These are phyloP conservation scores for Sycophaga agraensis DNA, from an alignment of 1,140 invertebrate species.

Conservation along the genomic window DNA sequence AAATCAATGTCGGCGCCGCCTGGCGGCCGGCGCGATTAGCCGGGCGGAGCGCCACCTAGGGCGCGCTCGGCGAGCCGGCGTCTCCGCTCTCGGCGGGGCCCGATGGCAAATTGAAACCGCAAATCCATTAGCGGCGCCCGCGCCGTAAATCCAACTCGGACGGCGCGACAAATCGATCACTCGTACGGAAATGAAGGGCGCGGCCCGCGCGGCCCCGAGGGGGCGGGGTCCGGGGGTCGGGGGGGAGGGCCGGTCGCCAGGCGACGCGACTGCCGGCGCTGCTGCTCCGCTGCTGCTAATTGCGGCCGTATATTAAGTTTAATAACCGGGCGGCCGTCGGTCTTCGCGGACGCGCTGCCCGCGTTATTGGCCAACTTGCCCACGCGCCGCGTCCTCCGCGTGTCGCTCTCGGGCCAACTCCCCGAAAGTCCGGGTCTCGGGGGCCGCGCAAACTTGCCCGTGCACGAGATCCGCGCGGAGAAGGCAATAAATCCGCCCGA, in stretches of 20 bases:
- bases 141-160: no score
- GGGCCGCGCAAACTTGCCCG: background rate
- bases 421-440: slow-evolving; percentile 26
- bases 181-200: no score
- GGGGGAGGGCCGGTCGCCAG: background rate
- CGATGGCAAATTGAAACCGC: no score
- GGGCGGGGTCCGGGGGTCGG: background rate
- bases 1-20: no score
- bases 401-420: slow-evolving; percentile 9
- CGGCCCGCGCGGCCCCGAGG: background rate
- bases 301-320: slow-evolving; percentile 56
- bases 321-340: slow-evolving; percentile 47
- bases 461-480: background rate
- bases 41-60: no score
- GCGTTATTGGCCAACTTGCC: slow-evolving; percentile 50
- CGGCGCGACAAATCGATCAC: no score
- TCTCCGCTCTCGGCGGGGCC: no score
- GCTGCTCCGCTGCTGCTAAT: slow-evolving; percentile 50
- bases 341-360: slow-evolving; percentile 28
- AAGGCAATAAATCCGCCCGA: slow-evolving; percentile 41
- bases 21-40: no score
- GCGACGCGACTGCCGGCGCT: background rate
- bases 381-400: background rate
- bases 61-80: no score
- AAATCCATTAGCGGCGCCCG: no score